phyloP scores from a whole-genome alignment of 2,113 vertebrate species.

The Oriolus oriolus region DNA sequence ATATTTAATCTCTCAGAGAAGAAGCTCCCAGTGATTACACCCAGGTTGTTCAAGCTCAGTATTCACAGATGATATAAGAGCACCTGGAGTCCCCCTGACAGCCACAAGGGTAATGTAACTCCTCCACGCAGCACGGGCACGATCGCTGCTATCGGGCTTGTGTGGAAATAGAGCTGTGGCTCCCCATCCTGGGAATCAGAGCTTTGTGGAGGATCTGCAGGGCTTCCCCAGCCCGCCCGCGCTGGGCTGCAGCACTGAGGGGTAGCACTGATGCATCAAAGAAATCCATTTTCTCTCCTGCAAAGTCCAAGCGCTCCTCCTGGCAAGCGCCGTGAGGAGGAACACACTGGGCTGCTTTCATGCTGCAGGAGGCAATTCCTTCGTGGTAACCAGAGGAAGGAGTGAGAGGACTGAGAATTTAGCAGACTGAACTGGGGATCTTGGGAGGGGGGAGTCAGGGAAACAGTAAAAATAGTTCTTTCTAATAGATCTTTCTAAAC shows the following conservation, averaged over 20 bases:
- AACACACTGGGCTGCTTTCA: background rate
- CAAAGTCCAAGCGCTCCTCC: background rate
- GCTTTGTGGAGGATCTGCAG: background rate
- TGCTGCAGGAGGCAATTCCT: background rate
- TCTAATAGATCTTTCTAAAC: background rate
- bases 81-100: background rate
- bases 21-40: background rate
- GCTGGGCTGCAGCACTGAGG: background rate
- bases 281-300: background rate
- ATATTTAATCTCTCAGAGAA: constrained; percentile 8
- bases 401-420: background rate
- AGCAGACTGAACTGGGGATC: background rate
- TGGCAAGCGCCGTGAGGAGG: background rate
- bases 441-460: accelerated
- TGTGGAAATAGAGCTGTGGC: background rate
- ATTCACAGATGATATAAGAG: background rate
- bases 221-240: background rate
- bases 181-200: background rate
- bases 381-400: background rate
- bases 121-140: background rate
- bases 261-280: background rate
- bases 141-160: accelerated
- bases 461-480: background rate
- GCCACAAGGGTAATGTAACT: background rate
- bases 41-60: background rate